Evolutionary conservation across 1,140 invertebrate genomes (phyloP).

Genomic region (Adelges cooleyi): DNA sequence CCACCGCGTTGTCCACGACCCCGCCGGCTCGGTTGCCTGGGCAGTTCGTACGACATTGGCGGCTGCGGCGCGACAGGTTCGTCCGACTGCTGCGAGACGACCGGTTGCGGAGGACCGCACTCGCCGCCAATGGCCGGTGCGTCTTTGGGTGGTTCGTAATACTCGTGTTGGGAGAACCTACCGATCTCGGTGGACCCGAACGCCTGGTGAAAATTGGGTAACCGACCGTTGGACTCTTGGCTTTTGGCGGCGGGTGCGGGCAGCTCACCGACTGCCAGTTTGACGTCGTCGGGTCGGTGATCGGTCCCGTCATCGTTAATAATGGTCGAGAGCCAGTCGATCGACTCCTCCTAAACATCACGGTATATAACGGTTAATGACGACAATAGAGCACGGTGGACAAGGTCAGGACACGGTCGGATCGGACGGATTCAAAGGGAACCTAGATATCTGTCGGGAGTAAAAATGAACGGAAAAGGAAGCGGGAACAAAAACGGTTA

Average conservation of each 20-base stretch:
- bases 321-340: slow-evolving; percentile 21
- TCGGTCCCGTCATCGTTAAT: background rate
- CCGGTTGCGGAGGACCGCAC: background rate
- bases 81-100: background rate
- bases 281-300: background rate
- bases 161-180: slow-evolving; percentile 48
- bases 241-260: background rate
- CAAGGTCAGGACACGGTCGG: background rate
- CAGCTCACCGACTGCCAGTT: background rate
- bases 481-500: background rate
- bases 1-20: slow-evolving; percentile 19
- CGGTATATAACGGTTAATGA: background rate
- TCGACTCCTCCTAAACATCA: slow-evolving; percentile 5
- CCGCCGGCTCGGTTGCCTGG: slow-evolving; percentile 17
- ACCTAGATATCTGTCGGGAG: no score
- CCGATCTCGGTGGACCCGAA: slow-evolving; percentile 67
- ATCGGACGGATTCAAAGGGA: background rate
- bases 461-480: no score
- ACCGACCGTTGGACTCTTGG: slow-evolving; percentile 37
- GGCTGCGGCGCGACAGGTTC: slow-evolving; percentile 1
- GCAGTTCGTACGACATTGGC: slow-evolving; percentile 11
- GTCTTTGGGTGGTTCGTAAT: slow-evolving; percentile 37
- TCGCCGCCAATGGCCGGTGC: slow-evolving; percentile 5
- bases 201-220: slow-evolving; percentile 63
- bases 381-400: no score